phyloP scores from a whole-genome alignment of 2,797 vertebrate genomes.

The Hippopotamyrus pictus region DNA sequence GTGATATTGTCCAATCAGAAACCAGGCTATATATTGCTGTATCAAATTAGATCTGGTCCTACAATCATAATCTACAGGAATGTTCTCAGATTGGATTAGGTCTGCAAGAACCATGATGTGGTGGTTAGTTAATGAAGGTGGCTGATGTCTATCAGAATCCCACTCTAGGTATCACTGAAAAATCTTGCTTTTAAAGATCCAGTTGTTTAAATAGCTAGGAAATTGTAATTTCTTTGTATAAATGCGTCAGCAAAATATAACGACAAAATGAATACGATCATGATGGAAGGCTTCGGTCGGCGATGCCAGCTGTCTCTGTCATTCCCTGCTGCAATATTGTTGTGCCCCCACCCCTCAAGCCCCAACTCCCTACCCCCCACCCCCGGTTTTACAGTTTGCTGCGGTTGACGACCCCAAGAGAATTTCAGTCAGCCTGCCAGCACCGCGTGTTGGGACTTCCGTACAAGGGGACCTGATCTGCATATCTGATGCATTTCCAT shows the following conservation, averaged over 20 bases:
- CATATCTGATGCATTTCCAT: not conserved
- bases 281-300: not conserved
- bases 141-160: not conserved
- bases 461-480: not conserved
- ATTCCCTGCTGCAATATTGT: not conserved
- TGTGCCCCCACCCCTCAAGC: not conserved
- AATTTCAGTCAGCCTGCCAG: not conserved
- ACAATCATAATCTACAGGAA: not conserved
- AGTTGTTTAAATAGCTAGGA: not conserved
- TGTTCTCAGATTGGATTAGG: not conserved
- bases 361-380: not conserved
- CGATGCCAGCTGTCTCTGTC: not conserved
- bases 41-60: not conserved
- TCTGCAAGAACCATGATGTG: not conserved
- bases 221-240: not conserved
- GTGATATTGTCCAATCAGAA: not conserved
- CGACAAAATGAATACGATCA: not conserved
- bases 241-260: not conserved
- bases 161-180: not conserved
- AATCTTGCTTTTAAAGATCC: not conserved
- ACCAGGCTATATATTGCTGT: not conserved
- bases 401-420: not conserved
- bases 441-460: not conserved
- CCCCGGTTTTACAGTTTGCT: not conserved
- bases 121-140: not conserved